phyloP scores from a whole-genome alignment of 2,888 invertebrate genomes.

The Macrophya annulata region DNA sequence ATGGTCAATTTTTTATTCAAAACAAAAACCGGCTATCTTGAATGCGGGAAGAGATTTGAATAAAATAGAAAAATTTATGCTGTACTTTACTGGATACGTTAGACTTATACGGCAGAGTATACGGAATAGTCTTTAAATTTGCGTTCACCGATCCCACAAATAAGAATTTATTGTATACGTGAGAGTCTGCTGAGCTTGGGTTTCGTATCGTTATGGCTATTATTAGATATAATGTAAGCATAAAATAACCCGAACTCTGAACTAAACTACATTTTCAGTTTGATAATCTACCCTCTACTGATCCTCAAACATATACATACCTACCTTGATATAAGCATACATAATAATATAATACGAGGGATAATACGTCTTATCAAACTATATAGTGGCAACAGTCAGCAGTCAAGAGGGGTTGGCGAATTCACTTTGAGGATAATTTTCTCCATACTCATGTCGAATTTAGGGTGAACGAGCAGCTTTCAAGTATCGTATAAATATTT shows the following conservation, averaged over 20 bases:
- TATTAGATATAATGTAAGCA: constrained; percentile 17
- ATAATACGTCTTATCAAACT: background rate
- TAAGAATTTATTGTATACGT: constrained; percentile 24
- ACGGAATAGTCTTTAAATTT: background rate
- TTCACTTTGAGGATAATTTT: constrained; percentile 14
- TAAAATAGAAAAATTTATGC: background rate
- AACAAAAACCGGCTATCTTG: background rate
- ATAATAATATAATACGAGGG: constrained; percentile 23
- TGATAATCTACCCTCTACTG: background rate
- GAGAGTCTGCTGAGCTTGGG: constrained; percentile 16
- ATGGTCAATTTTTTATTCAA: background rate
- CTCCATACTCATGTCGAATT: constrained; percentile 1
- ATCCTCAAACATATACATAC: background rate
- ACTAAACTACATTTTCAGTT: constrained; percentile 23
- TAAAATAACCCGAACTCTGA: constrained; percentile 22
- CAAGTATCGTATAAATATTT: constrained; percentile 24
- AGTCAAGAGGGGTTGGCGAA: constrained; percentile 3
- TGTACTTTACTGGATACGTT: background rate
- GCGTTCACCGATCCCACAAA: background rate
- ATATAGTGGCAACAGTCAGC: background rate
- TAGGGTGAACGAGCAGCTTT: constrained; percentile 17
- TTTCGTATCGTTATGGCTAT: background rate
- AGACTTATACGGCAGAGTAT: background rate
- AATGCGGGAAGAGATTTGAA: background rate
- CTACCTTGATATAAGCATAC: background rate